Evolutionary conservation across 2,888 invertebrate species (phyloP), one percentile per base, ranked within the genome.

Genomic region (Melanchra persicariae): DNA sequence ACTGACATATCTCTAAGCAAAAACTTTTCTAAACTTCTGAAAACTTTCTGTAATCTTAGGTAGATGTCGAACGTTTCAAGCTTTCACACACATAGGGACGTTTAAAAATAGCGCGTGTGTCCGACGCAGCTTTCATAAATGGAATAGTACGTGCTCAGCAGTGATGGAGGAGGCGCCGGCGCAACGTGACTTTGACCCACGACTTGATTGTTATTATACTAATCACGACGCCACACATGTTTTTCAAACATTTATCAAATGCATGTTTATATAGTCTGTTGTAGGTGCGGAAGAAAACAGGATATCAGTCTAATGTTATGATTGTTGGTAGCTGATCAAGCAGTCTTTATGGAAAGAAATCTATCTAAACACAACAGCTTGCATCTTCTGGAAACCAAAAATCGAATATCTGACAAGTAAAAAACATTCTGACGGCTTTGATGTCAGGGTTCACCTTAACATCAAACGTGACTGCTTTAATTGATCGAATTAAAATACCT

Each of bases 141-240:
- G 87, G 88, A 73, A 74, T 77, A 67, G 83, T 84, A 86, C 86
- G 87, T 86, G 89, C 84, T 81, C 69, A 62, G 61, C 61, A 76
- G 64, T 70, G 80, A 70, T 76, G 71, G 74, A 30, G 47, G 54
- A 73, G 74, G 74, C 80, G 81, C 76, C 83, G 72, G 64, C 70
- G 61, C 86, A 82, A 89, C 90, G 90, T 90, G 90, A 90, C 90
- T 90, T 83, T 87, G 89, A 88, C 87, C 90, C 87, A 86, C 84
- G 90, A 84, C 77, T 67, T 30, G 68, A 58, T 77, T 85, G 85
- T 85, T 84, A 74, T 79, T 76, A 73, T 65, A 77, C 79, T 76
- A 83, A 82, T 82, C 79, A 83, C 79, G 76, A 73, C 63, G 67
- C 78, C 71, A 70, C 82, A 80, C 78, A 79, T 72, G 72, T 74